These are phyloP conservation scores for Novumbra hubbsi DNA, from an alignment of 2,797 vertebrate species.

Conservation along the genomic window DNA sequence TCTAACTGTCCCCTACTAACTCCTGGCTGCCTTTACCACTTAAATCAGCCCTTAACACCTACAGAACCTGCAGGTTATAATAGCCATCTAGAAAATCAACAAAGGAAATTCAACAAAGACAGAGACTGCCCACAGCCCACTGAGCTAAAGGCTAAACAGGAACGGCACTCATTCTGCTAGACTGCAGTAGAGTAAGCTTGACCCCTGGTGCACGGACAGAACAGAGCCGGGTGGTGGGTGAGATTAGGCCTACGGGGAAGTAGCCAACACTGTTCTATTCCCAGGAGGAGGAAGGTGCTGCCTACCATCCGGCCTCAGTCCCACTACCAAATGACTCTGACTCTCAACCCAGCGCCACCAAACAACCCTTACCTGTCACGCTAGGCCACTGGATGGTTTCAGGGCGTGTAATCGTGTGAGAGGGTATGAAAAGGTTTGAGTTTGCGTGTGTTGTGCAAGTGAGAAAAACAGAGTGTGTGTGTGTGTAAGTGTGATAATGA, in stretches of 20 bases:
- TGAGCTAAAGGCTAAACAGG: conserved; percentile 3
- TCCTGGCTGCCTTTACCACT: not conserved
- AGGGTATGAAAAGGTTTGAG: not conserved
- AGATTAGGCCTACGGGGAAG: not conserved
- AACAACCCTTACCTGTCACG: too few relatives aligned
- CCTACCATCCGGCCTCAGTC: not conserved
- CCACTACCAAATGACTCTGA: not conserved
- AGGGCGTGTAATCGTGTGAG: not conserved
- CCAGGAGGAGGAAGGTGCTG: not conserved
- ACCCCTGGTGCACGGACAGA: not conserved
- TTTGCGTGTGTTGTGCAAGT: conserved; percentile 13
- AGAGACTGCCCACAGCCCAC: conserved; percentile 6
- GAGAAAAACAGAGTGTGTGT: conserved; percentile 24
- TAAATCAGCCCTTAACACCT: not conserved
- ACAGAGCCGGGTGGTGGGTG: too few relatives aligned
- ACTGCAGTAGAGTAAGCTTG: not conserved
- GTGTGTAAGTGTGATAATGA: not conserved
- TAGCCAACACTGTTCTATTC: not conserved
- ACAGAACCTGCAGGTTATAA: not conserved
- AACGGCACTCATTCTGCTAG: not conserved
- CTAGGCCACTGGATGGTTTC: not conserved
- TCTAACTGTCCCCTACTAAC: not conserved
- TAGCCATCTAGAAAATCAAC: not conserved
- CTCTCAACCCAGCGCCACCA: not conserved
- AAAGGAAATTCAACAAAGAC: not conserved